A percentile compares a stretch with the other conserved stretches of the same genome.
These are phyloP conservation scores for Charanyca ferruginea DNA, from an alignment of 2,888 invertebrate genomes.

Conservation along the genomic window DNA sequence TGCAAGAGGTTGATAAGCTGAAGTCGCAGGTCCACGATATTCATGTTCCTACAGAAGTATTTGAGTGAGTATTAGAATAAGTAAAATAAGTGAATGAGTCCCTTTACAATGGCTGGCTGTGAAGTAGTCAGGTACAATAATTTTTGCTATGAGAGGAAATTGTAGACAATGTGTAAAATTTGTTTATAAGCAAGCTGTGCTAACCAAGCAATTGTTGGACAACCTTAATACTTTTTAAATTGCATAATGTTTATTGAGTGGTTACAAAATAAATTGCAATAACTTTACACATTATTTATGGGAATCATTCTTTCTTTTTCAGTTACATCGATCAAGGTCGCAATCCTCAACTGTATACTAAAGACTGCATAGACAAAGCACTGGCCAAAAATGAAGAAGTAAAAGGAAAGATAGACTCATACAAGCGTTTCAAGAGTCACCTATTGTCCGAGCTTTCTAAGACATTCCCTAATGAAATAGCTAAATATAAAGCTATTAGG, in stretches of 20 bases:
- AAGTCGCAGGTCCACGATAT: constrained; percentile 98
- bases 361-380: constrained; percentile 99
- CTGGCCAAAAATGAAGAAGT: constrained; percentile 99
- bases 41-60: constrained; percentile 99
- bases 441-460: constrained; percentile 97
- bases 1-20: constrained; percentile 98
- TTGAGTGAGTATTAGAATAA: constrained; percentile 94
- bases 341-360: constrained; percentile 99
- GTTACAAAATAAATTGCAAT: neutral
- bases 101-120: neutral
- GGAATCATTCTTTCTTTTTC: constrained; percentile 76
- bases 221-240: neutral
- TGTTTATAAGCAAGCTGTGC: no score
- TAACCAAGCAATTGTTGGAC: no score
- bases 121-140: no score
- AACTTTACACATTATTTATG: neutral
- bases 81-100: no score
- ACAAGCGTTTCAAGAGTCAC: constrained; percentile 98
- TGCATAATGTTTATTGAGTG: neutral
- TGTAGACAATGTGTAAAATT: no score
- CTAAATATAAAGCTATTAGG: constrained; percentile 97
- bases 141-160: no score
- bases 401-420: constrained; percentile 99
- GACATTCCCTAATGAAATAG: constrained; percentile 98
- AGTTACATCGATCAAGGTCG: constrained; percentile 99